A percentile compares a stretch with the other conserved stretches of the same genome.
Conservation (phyloP, 2,888 invertebrate genomes). For the Neoitamus cyanurus region DNA sequence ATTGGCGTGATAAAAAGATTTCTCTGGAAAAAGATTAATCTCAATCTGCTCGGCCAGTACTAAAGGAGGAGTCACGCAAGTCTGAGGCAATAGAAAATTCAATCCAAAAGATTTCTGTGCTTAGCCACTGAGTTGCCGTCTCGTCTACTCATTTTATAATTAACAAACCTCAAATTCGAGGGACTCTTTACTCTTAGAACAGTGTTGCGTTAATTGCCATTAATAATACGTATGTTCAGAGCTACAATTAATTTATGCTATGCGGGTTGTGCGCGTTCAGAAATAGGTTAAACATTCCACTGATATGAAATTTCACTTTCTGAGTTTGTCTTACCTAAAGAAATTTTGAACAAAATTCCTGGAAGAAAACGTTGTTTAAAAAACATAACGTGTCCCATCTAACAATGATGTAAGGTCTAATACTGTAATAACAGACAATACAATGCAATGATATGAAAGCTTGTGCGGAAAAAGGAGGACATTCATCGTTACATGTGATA, state of each 20-base stretch:
- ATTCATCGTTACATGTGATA: too few relatives aligned
- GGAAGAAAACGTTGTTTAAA: too few relatives aligned
- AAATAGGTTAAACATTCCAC: background rate
- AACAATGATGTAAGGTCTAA: too few relatives aligned
- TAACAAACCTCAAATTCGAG: slow-evolving; percentile 23
- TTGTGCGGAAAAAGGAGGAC: too few relatives aligned
- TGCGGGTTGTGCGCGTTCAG: background rate
- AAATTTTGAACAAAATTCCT: too few relatives aligned
- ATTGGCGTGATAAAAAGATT: slow-evolving; percentile 46
- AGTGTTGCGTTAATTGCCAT: background rate
- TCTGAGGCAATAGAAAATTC: background rate
- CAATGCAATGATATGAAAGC: too few relatives aligned
- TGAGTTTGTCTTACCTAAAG: too few relatives aligned
- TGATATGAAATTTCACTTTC: background rate
- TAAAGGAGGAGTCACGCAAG: slow-evolving; percentile 15
- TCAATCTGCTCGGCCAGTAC: slow-evolving; percentile 9
- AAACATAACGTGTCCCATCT: too few relatives aligned
- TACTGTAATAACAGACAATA: too few relatives aligned
- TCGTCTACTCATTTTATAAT: background rate
- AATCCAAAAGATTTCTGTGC: background rate
- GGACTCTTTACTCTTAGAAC: slow-evolving; percentile 4
- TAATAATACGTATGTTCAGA: background rate
- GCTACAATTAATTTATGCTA: background rate
- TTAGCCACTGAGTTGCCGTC: background rate
- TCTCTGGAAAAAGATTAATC: slow-evolving; percentile 36